Conservation (phyloP, 2,797 vertebrate species). For the Pyrocephalus nanus region DNA sequence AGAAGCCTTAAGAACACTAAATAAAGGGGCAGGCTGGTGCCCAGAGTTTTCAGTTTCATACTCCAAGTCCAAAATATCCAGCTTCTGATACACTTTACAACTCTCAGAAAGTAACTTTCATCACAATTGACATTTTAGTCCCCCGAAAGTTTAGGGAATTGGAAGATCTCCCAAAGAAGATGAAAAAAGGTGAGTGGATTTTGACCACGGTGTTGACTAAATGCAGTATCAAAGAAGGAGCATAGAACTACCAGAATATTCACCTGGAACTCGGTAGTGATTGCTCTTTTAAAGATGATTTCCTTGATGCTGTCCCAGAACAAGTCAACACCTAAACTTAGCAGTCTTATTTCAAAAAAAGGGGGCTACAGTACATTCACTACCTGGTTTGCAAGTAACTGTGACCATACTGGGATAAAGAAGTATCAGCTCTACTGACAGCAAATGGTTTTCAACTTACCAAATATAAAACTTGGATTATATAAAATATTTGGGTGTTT, state of each 20-base stretch:
- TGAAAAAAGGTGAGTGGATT: neutral
- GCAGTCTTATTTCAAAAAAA: neutral
- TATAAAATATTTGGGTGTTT: neutral
- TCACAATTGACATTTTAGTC: neutral
- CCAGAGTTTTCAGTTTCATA: neutral
- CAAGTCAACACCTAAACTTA: neutral
- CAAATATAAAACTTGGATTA: neutral
- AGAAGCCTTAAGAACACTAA: neutral
- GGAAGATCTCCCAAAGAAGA: neutral
- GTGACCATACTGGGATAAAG: neutral
- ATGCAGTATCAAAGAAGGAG: neutral
- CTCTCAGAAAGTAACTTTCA: neutral
- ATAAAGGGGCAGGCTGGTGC: neutral
- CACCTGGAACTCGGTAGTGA: neutral
- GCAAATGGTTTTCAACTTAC: neutral
- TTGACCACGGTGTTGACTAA: neutral
- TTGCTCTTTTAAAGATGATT: neutral
- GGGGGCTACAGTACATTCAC: rapidly evolving
- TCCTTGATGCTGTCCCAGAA: neutral
- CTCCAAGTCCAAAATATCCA: neutral
- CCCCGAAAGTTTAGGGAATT: neutral
- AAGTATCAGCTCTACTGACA: neutral
- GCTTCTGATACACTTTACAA: neutral
- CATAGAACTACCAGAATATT: neutral
- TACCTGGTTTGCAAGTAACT: neutral